Percentiles rank a stretch among this genome's conserved stretches.
Conservation (phyloP, 1,140 invertebrate species). For the Halictus rubicundus region DNA sequence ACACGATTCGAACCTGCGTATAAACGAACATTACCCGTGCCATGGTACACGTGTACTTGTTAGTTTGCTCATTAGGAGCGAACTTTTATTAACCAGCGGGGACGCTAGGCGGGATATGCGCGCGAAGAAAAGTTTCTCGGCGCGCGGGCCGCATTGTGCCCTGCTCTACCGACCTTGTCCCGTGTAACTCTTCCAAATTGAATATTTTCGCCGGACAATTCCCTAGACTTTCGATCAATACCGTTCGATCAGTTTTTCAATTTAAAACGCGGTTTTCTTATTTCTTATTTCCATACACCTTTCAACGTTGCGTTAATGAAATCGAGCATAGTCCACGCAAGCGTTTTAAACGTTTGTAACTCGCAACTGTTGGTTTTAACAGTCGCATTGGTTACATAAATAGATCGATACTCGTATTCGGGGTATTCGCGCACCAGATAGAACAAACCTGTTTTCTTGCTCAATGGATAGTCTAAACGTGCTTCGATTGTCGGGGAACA, state of each 20-base stretch:
- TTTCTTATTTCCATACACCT: neutral
- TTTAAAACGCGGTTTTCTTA: neutral
- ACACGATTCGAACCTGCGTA: neutral
- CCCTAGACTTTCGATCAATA: neutral
- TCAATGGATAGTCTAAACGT: neutral
- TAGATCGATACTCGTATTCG: conserved; percentile 27
- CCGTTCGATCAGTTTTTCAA: neutral
- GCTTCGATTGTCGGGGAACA: conserved; percentile 6
- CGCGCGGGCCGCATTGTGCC: conserved; percentile 6
- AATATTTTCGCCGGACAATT: conserved; percentile 7
- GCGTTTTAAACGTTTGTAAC: neutral
- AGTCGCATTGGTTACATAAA: neutral
- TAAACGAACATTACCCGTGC: neutral
- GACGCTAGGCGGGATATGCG: conserved; percentile 11
- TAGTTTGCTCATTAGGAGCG: conserved; percentile 8
- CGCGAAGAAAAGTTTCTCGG: conserved; percentile 31
- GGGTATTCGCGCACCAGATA: conserved; percentile 13
- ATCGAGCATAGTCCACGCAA: neutral
- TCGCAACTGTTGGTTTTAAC: neutral
- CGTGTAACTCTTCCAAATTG: conserved; percentile 1
- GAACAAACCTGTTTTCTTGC: conserved; percentile 33
- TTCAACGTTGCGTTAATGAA: neutral
- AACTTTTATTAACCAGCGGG: conserved; percentile 36
- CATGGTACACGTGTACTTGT: neutral
- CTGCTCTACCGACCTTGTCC: conserved; percentile 44